Evolutionary conservation across 1,140 invertebrate species (phyloP), one percentile per base, ranked within the genome.

Genomic region (Zaprionus ornatus): DNA sequence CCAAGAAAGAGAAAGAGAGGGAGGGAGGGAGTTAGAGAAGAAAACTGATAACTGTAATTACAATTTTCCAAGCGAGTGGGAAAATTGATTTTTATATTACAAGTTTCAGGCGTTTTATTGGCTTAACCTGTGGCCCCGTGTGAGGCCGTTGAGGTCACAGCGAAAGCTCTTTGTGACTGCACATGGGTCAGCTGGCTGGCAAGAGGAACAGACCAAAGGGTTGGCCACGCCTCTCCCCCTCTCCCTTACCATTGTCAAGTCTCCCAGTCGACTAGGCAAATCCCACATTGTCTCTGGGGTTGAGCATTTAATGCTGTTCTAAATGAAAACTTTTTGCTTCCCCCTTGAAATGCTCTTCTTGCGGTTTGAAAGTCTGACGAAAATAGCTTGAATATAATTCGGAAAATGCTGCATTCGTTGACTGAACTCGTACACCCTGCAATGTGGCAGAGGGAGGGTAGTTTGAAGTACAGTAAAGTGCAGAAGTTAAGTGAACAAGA

Each of bases 21-120:
- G 37, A 42, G 15, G n/a, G n/a, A 7, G 15, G n/a, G 37, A 42
- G 15, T 6, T 7, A 7, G 6, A 10, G n/a, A 45, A 4, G 7
- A 4, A 35, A 37, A 66, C 64, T 66, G 64, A 83, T 50, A 80
- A 65, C 60, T 63, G 65, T 88, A 88, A 87, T 87, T 80, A 80
- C 74, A 64, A 15, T 27, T 67, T 19, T n/a, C 27, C 25, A 7
- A 32, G 13, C 32, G 15, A 45, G 64, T 59, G 6, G 50, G 65
- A 75, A 87, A 88, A 87, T 88, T 88, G 80, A 87, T 87, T 87
- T 87, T 88, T 80, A 67, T 84, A 75, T 80, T 78, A 78, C 25
- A 77, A 76, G 70, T 59, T 29, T 32, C 35, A 52, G 55, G 55
- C 66, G 40, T 64, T 78, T 75, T 65, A 78, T 77, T 66, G 55